These are phyloP conservation scores for Neoascia interrupta DNA, from an alignment of 2,888 invertebrate species.

Conservation along the genomic window DNA sequence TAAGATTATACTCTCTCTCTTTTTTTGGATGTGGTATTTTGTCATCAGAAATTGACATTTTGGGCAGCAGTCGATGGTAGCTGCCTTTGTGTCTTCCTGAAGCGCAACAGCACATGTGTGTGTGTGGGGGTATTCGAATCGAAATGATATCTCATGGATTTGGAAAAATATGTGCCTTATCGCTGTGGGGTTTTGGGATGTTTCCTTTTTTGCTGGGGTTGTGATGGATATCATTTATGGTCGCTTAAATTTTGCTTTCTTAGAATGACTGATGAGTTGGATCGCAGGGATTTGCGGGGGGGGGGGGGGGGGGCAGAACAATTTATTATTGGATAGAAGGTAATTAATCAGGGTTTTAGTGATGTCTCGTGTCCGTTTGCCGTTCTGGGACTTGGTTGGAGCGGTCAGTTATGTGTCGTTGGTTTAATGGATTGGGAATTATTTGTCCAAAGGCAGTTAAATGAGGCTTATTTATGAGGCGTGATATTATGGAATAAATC, in stretches of 20 bases:
- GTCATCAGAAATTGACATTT: conserved; percentile 39
- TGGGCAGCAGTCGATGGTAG: too few species aligned
- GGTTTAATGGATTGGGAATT: too few species aligned
- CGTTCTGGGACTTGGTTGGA: too few species aligned
- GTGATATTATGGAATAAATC: too few species aligned
- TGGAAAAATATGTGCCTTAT: conserved; percentile 41
- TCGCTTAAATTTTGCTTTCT: neutral
- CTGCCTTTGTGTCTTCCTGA: neutral
- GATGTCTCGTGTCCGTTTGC: neutral
- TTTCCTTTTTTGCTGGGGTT: too few species aligned
- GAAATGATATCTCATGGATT: neutral
- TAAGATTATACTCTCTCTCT: conserved; percentile 1
- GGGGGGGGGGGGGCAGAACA: too few species aligned
- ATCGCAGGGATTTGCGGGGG: neutral
- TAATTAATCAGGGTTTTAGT: neutral
- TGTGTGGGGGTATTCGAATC: neutral
- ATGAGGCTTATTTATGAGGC: too few species aligned
- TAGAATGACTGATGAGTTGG: neutral
- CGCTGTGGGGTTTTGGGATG: neutral
- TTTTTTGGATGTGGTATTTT: conserved; percentile 16
- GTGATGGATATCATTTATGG: conserved; percentile 30
- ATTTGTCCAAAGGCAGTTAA: too few species aligned
- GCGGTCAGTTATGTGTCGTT: too few species aligned
- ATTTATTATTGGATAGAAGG: neutral
- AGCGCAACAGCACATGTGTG: neutral